Evolutionary conservation across 2,113 vertebrate species (phyloP), one percentile per base, ranked within the genome.

Genomic region (Microtus ochrogaster): DNA sequence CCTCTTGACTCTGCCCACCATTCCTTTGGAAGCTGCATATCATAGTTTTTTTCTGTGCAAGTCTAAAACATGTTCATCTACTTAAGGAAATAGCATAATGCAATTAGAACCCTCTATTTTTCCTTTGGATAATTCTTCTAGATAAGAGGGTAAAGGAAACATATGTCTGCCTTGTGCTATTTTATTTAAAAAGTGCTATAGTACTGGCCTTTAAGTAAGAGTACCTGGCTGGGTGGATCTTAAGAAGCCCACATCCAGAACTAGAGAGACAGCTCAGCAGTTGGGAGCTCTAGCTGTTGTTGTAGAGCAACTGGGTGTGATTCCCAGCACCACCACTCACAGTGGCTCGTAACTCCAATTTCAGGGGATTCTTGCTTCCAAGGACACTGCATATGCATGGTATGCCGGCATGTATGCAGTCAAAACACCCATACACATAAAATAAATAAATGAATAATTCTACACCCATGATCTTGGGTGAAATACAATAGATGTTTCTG

Each of bases 1-100:
- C 49, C 22, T 55, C 36, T 77, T 78, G 13, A 70, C 44, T 22
- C 1, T 9, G 19, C 55, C 66, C 47, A 74, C 44, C 66, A 41
- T 95, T 94, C 68, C 39, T 89, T 73, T 72, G 26, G 78, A 39
- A 96, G 58, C 58, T 55, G 1, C 83, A 68, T 88, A 28, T 91
- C 41, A 5, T 83, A 91, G 49, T 94, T 95, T 96, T 63, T 94
- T 89, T 93, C 49, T 78, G 2, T 94, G 44, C 24, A 68, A 92
- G 81, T 92, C 44, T 92, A 52, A 36, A 86, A 63, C 49, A 68
- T 17, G 22, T 55, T 95, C 36, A 77, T 5, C 47, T 91, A 58
- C 39, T 90, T 94, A 93, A 79, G 55, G 55, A 82, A 86, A 74
- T 36, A 73, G 82, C 41, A 74, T 66, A 41, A 61, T 90, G 74